Base-by-base conservation (phyloP, 2,888 invertebrate genomes). In the Stenolophus ochropezus region DNA sequence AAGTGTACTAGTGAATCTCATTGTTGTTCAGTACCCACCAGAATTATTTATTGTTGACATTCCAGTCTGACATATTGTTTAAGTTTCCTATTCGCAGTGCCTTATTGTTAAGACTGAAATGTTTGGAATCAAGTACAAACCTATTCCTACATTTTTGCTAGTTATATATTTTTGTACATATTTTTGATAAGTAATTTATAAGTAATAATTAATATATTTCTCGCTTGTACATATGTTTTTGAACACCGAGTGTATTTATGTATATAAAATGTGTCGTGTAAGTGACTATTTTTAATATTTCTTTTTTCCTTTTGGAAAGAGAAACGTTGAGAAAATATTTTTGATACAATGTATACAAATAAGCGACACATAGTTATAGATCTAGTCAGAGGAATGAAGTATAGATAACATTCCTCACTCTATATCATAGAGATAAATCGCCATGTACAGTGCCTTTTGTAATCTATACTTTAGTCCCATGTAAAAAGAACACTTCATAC, bases 401-500 rank as follows among this genome's bases (percentile, higher is more conserved):
- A 84, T 84, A 84, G 84, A 85, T 83, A 81, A 83, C 83, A 84
- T 85, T 87, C 86, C 85, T 85, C 83, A 85, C 86, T 86, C 87
- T 88, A 88, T 87, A 86, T 86, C 85, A 83, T 84, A 85, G 84
- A 84, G 84, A 85, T 84, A 83, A 81, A 86, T 86, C 86, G 89
- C 89, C 89, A 89, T 89, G 89, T 89, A 89, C 86, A 89, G 89
- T 89, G 89, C 89, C 89, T 89, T 89, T 88, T 84, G 86, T 87
- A 85, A 86, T 86, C 84, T 85, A 86, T 85, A 86, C 87, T 86
- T 83, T 83, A 69, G 53, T 82, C 73, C 73, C 61, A 42, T 82
- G 69, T 69, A 76, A 69, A 75, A 82, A 76, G 58, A 58, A 47
- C 65, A 73, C 78, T 69, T 73, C 71, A 77, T 77, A 81, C 53